These are phyloP conservation scores for Chesias legatella DNA, from an alignment of 2,888 invertebrate species.

Conservation along the genomic window DNA sequence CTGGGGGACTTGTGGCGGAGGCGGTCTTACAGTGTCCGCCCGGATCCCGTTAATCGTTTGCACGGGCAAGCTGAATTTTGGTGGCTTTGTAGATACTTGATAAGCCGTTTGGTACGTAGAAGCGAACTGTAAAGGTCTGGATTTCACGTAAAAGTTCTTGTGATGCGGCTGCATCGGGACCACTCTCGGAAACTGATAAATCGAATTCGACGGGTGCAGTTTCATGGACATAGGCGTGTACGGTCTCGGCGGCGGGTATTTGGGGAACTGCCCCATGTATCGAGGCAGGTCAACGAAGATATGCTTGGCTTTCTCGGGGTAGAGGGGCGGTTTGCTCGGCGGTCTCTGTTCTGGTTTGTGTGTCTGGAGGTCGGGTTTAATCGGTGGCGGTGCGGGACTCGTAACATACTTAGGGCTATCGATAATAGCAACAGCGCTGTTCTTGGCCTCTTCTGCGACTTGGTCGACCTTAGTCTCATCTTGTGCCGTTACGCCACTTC, in stretches of 20 bases:
- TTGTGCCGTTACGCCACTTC: conserved; percentile 55
- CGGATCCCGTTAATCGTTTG: conserved; percentile 68
- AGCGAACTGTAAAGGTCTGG: conserved; percentile 46
- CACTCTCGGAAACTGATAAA: conserved; percentile 60
- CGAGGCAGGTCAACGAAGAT: conserved; percentile 43
- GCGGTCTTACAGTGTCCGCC: conserved; percentile 58
- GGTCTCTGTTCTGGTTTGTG: conserved; percentile 49
- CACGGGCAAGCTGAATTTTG: conserved; percentile 61
- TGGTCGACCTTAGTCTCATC: conserved; percentile 55
- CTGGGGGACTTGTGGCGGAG: conserved; percentile 20
- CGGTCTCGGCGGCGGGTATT: conserved; percentile 44
- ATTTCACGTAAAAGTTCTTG: conserved; percentile 41
- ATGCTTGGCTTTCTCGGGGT: conserved; percentile 35
- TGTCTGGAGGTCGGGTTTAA: conserved; percentile 37
- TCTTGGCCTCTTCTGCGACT: conserved; percentile 62
- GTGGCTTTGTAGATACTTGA: conserved; percentile 38
- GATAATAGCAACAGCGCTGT: conserved; percentile 53
- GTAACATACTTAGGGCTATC: conserved; percentile 57
- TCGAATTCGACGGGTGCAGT: conserved; percentile 46
- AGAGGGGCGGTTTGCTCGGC: conserved; percentile 62
- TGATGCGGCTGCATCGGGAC: conserved; percentile 51
- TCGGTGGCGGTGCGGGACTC: conserved; percentile 28
- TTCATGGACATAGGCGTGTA: conserved; percentile 44
- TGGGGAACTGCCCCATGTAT: conserved; percentile 44
- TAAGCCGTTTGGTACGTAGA: conserved; percentile 48